A percentile compares a stretch with the other conserved stretches of the same genome.
phyloP scores from a whole-genome alignment of 2,113 vertebrate genomes.

The Propithecus coquereli region DNA sequence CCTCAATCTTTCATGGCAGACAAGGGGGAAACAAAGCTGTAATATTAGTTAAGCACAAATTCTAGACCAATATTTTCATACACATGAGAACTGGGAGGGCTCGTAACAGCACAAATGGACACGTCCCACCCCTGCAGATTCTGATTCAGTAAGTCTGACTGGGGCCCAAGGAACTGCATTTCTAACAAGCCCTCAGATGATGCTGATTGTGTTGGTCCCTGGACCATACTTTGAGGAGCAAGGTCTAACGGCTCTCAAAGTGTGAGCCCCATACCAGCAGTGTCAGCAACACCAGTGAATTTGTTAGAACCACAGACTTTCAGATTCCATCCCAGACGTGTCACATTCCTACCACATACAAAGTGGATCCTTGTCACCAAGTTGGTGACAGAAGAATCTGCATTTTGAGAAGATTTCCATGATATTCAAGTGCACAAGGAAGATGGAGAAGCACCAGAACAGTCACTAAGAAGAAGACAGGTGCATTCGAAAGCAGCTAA shows the following conservation, averaged over 20 bases:
- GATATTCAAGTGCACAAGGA: not conserved
- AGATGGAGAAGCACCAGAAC: not conserved
- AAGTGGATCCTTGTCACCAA: not conserved
- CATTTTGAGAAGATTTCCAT: not conserved
- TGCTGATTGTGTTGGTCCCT: not conserved
- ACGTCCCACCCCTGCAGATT: not conserved
- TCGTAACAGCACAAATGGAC: not conserved
- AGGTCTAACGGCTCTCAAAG: not conserved
- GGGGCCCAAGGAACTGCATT: not conserved
- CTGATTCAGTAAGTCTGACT: not conserved
- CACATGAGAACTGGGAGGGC: not conserved
- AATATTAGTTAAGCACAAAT: not conserved
- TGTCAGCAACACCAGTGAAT: not conserved
- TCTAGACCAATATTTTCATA: not conserved
- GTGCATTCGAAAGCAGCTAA: not conserved
- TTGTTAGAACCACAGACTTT: not conserved
- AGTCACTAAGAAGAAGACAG: not conserved
- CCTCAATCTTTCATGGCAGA: not conserved
- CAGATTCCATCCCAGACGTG: not conserved
- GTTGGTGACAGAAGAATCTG: not conserved
- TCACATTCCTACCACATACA: not conserved
- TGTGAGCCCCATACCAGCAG: not conserved
- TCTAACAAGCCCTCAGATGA: not conserved
- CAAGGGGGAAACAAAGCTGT: not conserved
- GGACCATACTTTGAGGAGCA: not conserved